phyloP scores from a whole-genome alignment of 2,113 vertebrate genomes.

The Alces alces region DNA sequence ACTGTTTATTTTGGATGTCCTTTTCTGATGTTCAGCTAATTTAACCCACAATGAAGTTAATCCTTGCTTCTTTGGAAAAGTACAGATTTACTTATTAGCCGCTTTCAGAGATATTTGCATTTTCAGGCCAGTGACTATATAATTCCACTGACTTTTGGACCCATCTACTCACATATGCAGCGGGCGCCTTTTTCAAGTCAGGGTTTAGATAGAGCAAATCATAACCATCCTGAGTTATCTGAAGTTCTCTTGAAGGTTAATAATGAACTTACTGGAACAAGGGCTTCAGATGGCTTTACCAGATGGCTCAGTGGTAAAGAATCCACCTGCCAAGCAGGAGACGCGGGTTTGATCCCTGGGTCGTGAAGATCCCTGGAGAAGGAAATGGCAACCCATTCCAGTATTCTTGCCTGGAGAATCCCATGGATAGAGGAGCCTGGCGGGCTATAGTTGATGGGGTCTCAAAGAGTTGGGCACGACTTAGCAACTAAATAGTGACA shows the following conservation, averaged over 20 bases:
- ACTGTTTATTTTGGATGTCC: slow-evolving; percentile 67
- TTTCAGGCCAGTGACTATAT: background rate
- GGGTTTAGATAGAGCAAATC: background rate
- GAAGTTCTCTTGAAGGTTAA: slow-evolving; percentile 3
- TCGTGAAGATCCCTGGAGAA: background rate
- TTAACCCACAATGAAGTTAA: slow-evolving; percentile 56
- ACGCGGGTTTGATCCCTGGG: background rate
- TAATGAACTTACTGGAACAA: background rate
- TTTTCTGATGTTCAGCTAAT: slow-evolving; percentile 58
- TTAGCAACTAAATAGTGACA: background rate
- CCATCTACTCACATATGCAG: background rate
- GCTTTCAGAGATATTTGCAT: slow-evolving; percentile 36
- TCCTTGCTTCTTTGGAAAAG: slow-evolving; percentile 60
- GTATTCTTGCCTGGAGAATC: background rate
- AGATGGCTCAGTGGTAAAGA: background rate
- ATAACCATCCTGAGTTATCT: background rate
- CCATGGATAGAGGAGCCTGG: background rate
- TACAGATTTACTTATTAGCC: slow-evolving; percentile 59
- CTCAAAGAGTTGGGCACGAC: background rate
- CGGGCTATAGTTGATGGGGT: background rate
- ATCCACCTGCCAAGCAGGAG: background rate
- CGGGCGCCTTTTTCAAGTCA: background rate
- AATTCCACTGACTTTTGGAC: slow-evolving; percentile 11
- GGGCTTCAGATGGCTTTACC: background rate
- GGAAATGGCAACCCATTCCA: background rate